These are phyloP conservation scores for Macrosiphum euphorbiae DNA, from an alignment of 2,888 invertebrate species.

Conservation along the genomic window DNA sequence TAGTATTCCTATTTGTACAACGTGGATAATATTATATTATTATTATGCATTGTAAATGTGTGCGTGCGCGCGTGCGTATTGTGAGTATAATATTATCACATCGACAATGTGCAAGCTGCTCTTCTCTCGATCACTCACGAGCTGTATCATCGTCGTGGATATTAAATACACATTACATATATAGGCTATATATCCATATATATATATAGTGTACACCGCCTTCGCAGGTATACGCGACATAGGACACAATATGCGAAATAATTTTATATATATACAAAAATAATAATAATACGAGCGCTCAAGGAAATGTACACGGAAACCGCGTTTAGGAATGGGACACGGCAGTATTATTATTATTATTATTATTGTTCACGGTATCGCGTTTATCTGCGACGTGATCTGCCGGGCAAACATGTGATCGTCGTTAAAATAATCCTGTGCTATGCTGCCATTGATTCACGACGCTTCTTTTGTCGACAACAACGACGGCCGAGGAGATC, in stretches of 20 bases:
- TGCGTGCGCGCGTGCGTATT: not conserved
- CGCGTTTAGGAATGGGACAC: not conserved
- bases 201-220: not conserved
- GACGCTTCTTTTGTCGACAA: conserved; percentile 28
- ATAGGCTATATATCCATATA: not conserved
- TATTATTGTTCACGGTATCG: not conserved
- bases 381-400: conserved; percentile 37
- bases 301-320: conserved; percentile 33
- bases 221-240: not conserved
- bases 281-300: not conserved
- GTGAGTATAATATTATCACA: not conserved
- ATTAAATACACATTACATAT: not conserved
- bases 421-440: conserved; percentile 56
- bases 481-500: not conserved
- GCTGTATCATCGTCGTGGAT: not conserved
- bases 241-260: not conserved
- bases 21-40: not conserved
- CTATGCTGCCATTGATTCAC: not conserved
- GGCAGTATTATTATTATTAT: not conserved
- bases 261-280: not conserved
- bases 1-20: not conserved
- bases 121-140: not conserved
- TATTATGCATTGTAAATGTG: not conserved
- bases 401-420: conserved; percentile 4
- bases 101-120: conserved; percentile 23